Evolutionary conservation across 64 coral and sea anemone genomes (phyloP).

Genomic region (Stichodactyla mertensii): DNA sequence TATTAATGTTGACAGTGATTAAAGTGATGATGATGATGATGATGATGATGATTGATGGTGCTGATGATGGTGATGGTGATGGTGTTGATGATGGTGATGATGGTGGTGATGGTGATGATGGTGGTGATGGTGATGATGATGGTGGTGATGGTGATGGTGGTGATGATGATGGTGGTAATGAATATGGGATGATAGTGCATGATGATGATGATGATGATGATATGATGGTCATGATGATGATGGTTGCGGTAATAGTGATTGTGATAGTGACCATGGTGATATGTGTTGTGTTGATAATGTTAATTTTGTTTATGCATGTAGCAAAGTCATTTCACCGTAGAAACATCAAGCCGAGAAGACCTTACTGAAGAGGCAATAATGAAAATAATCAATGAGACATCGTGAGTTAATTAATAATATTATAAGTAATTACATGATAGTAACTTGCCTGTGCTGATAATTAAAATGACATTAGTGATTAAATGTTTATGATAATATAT

Average conservation of each 20-base stretch:
- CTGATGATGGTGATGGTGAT: neutral
- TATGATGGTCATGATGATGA: neutral
- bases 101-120: neutral
- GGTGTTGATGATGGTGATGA: no score
- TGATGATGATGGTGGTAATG: neutral
- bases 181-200: no score
- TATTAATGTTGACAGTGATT: neutral
- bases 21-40: neutral
- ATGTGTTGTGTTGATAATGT: neutral
- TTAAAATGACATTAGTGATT: no score
- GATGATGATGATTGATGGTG: neutral
- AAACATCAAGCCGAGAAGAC: conserved; percentile 43
- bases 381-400: conserved; percentile 36
- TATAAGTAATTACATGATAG: no score
- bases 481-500: no score
- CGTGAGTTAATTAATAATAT: conserved; percentile 16
- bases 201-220: neutral
- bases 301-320: neutral
- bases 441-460: no score
- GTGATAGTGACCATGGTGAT: neutral
- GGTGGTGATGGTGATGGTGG: neutral
- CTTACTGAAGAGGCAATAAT: conserved; percentile 57
- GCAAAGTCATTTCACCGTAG: conserved; percentile 38
- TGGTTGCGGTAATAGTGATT: neutral
- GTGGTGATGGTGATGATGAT: neutral